phyloP scores from a whole-genome alignment of 2,888 invertebrate species.

The Caenorhabditis angaria region DNA sequence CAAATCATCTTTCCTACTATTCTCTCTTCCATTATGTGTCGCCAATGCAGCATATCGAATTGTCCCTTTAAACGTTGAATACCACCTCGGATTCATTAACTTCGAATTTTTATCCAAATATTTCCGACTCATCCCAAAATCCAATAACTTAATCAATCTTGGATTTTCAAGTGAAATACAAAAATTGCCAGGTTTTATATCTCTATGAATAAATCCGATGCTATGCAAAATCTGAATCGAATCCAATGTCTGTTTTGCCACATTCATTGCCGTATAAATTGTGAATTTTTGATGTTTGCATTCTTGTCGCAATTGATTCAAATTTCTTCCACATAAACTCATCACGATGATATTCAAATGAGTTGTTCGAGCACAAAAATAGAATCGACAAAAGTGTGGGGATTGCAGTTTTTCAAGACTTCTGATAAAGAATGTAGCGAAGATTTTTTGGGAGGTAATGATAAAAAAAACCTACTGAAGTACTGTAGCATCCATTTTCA shows the following conservation, averaged over 20 bases:
- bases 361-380: constrained; percentile 29
- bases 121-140: constrained; percentile 59
- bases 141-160: constrained; percentile 51
- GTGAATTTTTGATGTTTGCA: constrained; percentile 34
- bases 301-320: constrained; percentile 23
- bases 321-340: constrained; percentile 53
- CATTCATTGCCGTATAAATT: constrained; percentile 41
- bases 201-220: constrained; percentile 43
- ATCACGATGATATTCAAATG: constrained; percentile 58
- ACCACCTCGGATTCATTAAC: constrained; percentile 42
- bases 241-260: constrained; percentile 56
- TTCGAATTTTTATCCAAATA: constrained; percentile 23
- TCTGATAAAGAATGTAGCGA: constrained; percentile 8
- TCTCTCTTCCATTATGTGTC: constrained; percentile 54
- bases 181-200: constrained; percentile 61
- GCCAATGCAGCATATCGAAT: constrained; percentile 45
- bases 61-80: constrained; percentile 42
- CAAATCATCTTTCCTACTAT: constrained; percentile 62
- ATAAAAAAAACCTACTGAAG: constrained; percentile 9
- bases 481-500: constrained; percentile 40
- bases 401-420: constrained; percentile 17
- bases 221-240: constrained; percentile 58
- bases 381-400: constrained; percentile 24
- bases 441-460: background rate
- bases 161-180: constrained; percentile 43